Conservation (phyloP, 2,113 vertebrate genomes). For the Sminthopsis crassicaudata region DNA sequence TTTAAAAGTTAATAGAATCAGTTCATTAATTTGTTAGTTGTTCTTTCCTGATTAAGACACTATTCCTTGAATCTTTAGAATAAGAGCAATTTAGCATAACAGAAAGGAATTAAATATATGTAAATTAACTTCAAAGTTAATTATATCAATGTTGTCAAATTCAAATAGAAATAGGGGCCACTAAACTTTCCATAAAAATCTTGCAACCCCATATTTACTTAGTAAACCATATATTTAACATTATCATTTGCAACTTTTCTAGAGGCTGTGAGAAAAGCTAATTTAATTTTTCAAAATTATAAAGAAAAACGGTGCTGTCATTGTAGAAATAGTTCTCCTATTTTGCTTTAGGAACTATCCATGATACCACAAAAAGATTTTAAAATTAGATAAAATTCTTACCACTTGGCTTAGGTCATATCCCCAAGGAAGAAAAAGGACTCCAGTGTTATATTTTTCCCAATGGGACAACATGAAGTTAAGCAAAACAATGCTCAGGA, state of each 20-base stretch:
- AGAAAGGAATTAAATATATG: neutral
- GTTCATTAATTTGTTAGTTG: neutral
- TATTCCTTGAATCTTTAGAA: neutral
- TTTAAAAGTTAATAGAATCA: neutral
- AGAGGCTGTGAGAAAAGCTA: neutral
- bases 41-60: neutral
- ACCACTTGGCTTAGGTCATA: conserved; percentile 84
- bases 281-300: neutral
- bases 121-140: neutral
- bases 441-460: conserved; percentile 85
- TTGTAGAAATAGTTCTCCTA: neutral
- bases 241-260: neutral
- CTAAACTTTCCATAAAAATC: neutral
- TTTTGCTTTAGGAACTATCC: neutral
- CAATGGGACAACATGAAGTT: conserved; percentile 84
- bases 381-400: conserved; percentile 68
- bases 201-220: neutral
- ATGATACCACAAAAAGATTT: conserved; percentile 51
- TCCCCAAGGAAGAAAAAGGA: conserved; percentile 84
- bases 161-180: neutral
- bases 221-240: neutral
- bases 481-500: conserved; percentile 80
- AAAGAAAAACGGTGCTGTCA: neutral
- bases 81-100: neutral
- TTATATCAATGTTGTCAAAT: neutral